Base-by-base conservation (phyloP, 2,113 vertebrate genomes). In the Caloenas nicobarica region DNA sequence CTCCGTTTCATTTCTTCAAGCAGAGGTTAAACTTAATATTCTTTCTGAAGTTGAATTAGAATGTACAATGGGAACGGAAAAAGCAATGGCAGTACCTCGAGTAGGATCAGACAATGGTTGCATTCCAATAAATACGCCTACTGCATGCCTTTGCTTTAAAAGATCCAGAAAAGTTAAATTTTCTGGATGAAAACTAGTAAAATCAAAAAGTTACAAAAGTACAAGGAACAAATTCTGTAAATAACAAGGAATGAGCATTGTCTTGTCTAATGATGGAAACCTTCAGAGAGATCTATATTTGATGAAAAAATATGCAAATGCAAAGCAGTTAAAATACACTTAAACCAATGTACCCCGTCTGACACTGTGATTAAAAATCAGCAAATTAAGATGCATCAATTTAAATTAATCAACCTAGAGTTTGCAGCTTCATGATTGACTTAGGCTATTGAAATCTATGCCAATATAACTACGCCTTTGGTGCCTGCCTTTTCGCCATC, bases 41-140 rank as follows among this genome's bases (percentile, higher is more conserved):
- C 96, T 72, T 91, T 96, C 74, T 94, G 94, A 95, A 97, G 81
- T 26, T 92, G 61, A 93, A 92, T 96, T 94, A 82, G 86, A 92
- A 94, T 89, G 73, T 87, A 44, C 57, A 64, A 57, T 80, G 70
- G 73, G 65, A 85, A 82, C 31, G 78, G 58, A 23, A 38, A 79
- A 91, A 61, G 24, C 81, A 88, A 74, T 33, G 86, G 89, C 89
- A 38, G 78, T n/a, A 53, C 50, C 70, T 85, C 50, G 57, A 68
- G 50, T 2, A 76, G 50, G 54, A 85, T 85, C 65, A 54, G 93
- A 70, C 73, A 74, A 33, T 42, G 74, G 36, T 66, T 92, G 23
- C 34, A 36, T 77, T 87, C 54, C 57, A 79, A 77, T 77, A 88
- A 94, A 91, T 80, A 80, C 0, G 5, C 73, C 50, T 36, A 5